Conservation (phyloP, 1,140 invertebrate genomes). For the Pogonomyrmex barbatus region DNA sequence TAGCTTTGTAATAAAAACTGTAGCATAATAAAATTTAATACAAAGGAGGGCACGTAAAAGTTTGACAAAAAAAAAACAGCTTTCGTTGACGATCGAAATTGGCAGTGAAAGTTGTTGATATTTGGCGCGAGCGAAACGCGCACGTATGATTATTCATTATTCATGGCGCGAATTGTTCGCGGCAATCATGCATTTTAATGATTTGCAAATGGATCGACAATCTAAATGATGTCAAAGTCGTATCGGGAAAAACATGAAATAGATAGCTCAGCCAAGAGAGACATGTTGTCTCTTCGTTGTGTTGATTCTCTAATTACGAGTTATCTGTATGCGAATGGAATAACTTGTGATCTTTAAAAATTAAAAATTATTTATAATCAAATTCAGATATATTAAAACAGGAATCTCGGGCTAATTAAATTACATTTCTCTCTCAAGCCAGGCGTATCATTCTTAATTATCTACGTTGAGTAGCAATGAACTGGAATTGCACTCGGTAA, state of each 20-base stretch:
- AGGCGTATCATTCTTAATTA: background rate
- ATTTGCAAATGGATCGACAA: slow-evolving; percentile 52
- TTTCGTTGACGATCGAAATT: slow-evolving; percentile 52
- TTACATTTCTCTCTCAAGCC: slow-evolving; percentile 5
- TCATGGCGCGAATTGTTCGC: slow-evolving; percentile 53
- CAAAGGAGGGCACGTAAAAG: background rate
- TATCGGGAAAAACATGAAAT: background rate
- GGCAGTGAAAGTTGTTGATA: slow-evolving; percentile 73
- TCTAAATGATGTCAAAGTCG: slow-evolving; percentile 50
- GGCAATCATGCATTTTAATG: slow-evolving; percentile 64
- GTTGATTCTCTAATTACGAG: background rate
- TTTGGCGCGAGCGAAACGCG: slow-evolving; percentile 8
- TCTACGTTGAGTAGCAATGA: slow-evolving; percentile 22
- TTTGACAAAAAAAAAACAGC: background rate
- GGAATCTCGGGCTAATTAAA: background rate
- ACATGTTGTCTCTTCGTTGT: background rate
- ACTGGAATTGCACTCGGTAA: slow-evolving; percentile 16
- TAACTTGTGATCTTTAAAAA: background rate
- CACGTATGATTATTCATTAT: slow-evolving; percentile 61
- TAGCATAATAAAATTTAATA: background rate
- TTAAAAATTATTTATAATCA: background rate
- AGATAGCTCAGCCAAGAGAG: background rate
- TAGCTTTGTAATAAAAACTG: background rate
- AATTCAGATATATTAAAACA: background rate
- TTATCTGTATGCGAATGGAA: background rate